Percentiles rank a stretch among this genome's conserved stretches.
Conservation (phyloP, 2,888 invertebrate species). For the Agrilus cyanescens region DNA sequence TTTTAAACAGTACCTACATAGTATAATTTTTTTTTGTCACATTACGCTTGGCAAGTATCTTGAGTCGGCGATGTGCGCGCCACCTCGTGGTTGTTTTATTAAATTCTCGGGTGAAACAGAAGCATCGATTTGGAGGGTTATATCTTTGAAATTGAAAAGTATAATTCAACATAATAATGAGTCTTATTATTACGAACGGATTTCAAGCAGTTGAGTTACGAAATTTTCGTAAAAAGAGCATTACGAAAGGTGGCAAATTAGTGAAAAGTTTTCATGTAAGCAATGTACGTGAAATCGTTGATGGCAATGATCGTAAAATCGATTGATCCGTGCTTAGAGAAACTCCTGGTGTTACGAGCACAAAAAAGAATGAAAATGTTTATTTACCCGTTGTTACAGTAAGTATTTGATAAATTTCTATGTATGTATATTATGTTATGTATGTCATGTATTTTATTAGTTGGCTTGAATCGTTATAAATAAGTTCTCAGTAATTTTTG, state of each 20-base stretch:
- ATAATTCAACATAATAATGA: neutral
- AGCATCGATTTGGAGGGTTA: too few species aligned
- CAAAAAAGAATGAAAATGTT: slow-evolving; percentile 3
- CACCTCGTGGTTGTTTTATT: too few species aligned
- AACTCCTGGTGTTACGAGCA: slow-evolving; percentile 4
- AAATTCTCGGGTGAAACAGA: too few species aligned
- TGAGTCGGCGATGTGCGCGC: too few species aligned
- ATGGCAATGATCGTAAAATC: neutral
- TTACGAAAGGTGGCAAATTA: slow-evolving; percentile 4
- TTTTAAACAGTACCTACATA: too few species aligned
- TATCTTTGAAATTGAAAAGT: neutral
- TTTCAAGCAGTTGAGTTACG: slow-evolving; percentile 3
- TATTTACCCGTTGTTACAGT: slow-evolving; percentile 1
- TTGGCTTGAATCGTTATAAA: neutral
- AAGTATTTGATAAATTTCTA: neutral
- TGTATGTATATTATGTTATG: too few species aligned
- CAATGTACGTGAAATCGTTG: neutral
- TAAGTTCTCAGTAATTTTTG: neutral
- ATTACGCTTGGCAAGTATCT: too few species aligned
- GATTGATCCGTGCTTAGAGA: slow-evolving; percentile 1
- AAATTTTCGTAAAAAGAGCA: slow-evolving; percentile 5
- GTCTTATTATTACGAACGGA: neutral
- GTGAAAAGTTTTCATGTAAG: slow-evolving; percentile 2
- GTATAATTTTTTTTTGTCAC: too few species aligned
- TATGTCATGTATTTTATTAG: neutral